Percentiles rank a stretch among this genome's conserved stretches.
Conservation (phyloP, 2,113 vertebrate species). For the Parus major region DNA sequence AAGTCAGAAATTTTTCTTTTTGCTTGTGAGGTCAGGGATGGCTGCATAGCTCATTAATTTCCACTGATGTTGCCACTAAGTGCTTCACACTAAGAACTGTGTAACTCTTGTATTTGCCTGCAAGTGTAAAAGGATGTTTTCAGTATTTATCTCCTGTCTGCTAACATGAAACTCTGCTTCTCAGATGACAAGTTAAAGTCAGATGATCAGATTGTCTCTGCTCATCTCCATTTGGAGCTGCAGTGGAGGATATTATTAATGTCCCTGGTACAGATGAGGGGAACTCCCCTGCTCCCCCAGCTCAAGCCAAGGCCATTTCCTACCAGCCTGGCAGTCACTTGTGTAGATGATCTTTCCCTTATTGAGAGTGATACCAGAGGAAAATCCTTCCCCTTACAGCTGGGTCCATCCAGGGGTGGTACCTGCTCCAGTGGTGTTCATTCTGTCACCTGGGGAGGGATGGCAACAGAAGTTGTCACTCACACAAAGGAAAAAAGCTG, state of each 20-base stretch:
- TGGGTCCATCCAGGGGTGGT: rapidly evolving
- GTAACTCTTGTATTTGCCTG: background rate
- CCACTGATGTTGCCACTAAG: background rate
- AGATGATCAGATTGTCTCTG: conserved; percentile 42
- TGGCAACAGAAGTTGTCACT: background rate
- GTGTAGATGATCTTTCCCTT: background rate
- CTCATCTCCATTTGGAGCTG: background rate
- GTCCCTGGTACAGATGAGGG: background rate
- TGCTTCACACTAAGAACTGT: background rate
- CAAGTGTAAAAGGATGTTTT: conserved; percentile 24
- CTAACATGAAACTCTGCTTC: background rate
- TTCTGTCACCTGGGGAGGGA: too few relatives aligned
- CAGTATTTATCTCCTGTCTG: background rate
- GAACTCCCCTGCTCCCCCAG: background rate
- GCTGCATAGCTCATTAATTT: background rate
- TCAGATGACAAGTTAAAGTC: conserved; percentile 39
- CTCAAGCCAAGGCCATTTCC: background rate
- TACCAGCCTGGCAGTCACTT: background rate
- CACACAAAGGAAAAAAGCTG: too few relatives aligned
- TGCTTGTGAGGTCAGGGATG: background rate
- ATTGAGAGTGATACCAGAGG: rapidly evolving
- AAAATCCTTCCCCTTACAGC: background rate
- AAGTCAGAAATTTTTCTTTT: background rate
- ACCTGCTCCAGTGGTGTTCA: rapidly evolving
- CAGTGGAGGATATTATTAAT: conserved; percentile 13